Conservation (phyloP, 2,888 invertebrate species). For the Drosophila rubida region DNA sequence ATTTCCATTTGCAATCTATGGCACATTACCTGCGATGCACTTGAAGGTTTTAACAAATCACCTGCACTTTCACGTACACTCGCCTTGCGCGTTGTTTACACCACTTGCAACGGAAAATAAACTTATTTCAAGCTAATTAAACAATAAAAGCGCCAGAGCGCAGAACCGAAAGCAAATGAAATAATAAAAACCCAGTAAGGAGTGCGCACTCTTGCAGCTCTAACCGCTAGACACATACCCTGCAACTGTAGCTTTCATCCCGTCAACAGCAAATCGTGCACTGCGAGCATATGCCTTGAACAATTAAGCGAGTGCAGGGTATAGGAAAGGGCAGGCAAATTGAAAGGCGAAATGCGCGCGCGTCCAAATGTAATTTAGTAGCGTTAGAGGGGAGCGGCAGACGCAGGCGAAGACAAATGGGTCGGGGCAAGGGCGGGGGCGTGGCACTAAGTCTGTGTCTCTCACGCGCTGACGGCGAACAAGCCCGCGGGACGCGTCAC, state of each 20-base stretch:
- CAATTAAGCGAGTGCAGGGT: background rate
- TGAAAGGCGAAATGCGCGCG: slow-evolving; percentile 39
- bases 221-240: background rate
- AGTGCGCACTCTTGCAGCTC: background rate
- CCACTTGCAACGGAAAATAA: slow-evolving; percentile 77
- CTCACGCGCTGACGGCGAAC: slow-evolving; percentile 64
- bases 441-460: slow-evolving; percentile 29
- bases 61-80: slow-evolving; percentile 46
- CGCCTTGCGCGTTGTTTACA: slow-evolving; percentile 69
- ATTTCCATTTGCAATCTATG: slow-evolving; percentile 46
- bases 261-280: background rate
- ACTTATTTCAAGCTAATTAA: slow-evolving; percentile 80
- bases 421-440: slow-evolving; percentile 24
- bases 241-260: background rate
- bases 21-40: slow-evolving; percentile 52
- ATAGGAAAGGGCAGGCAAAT: slow-evolving; percentile 49
- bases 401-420: background rate
- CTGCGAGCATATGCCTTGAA: background rate
- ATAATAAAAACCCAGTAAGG: slow-evolving; percentile 29
- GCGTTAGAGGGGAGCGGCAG: slow-evolving; percentile 1
- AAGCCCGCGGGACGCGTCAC: slow-evolving; percentile 48
- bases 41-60: slow-evolving; percentile 71
- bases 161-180: slow-evolving; percentile 51
- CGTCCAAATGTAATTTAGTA: slow-evolving; percentile 60
- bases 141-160: slow-evolving; percentile 67